Evolutionary conservation across 53 echinoderm and acorn worm species (phyloP).

Genomic region (Crossaster papposus): DNA sequence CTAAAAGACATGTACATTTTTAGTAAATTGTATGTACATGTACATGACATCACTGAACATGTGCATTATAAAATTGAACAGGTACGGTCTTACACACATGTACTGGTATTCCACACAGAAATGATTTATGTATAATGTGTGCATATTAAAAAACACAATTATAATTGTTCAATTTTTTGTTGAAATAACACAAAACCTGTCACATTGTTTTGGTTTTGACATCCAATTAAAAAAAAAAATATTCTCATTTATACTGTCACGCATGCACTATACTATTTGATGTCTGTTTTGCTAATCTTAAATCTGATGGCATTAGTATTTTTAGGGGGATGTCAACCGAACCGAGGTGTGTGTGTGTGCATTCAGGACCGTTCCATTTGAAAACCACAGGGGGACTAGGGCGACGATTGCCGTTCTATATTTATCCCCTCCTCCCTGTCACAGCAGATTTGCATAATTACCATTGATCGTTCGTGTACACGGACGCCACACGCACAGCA

Average conservation of each 20-base stretch:
- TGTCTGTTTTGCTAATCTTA: neutral
- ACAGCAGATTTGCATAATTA: conserved; percentile 27
- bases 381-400: conserved; percentile 26
- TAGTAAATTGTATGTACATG: too few relatives aligned
- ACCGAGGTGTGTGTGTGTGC: conserved; percentile 6
- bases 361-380: conserved; percentile 36
- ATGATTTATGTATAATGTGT: neutral
- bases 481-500: neutral
- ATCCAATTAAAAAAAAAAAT: neutral
- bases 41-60: neutral
- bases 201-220: neutral
- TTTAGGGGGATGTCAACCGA: conserved; percentile 36
- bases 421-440: conserved; percentile 28
- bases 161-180: too few relatives aligned
- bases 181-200: too few relatives aligned
- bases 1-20: too few relatives aligned
- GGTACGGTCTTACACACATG: neutral
- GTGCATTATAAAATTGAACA: neutral
- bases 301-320: neutral
- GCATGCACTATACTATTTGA: neutral
- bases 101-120: conserved; percentile 2
- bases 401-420: conserved; percentile 4
- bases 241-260: neutral
- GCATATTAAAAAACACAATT: too few relatives aligned
- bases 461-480: neutral